Base-by-base conservation (phyloP, 2,113 vertebrate species). In the Cathartes aura region DNA sequence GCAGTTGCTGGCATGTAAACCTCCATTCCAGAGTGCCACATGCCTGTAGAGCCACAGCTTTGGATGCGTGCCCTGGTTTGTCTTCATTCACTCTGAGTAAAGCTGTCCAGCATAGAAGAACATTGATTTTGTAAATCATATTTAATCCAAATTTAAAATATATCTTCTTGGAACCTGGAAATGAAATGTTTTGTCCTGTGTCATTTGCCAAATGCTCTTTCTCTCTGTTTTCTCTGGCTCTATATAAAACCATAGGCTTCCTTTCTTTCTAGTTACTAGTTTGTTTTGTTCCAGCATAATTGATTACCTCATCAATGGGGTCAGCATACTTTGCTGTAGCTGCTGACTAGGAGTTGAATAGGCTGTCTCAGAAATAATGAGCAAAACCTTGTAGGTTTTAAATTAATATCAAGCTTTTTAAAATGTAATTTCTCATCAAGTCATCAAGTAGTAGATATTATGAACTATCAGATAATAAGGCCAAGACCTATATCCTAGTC, bases 241-340 rank as follows among this genome's bases (percentile, higher is more conserved):
- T 78, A 4, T 88, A 17, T 53, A 78, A 93, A 91, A 73, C n/a
- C 82, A 63, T 91, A 80, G 91, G 58, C 40, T 96, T 80, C 47
- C 59, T 93, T 88, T 93, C 87, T 68, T 91, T 93, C 38, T 60
- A 50, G 76, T 66, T 90, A 43, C 21, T 5, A 66, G 74, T 97
- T 97, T 97, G 91, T 96, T 97, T 90, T 96, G 78, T 93, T 91
- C 50, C 71, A 91, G 78, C 81, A 81, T 95, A 97, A 97, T 91
- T 97, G 94, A 97, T 97, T 97, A 94, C 89, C 71, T 96, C 94
- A 96, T 96, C 97, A 97, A 20, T 96, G 89, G 82, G 95, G 94
- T 96, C 95, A 95, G 78, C 4, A 7, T 87, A 38, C 87, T 96
- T 93, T 90, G 84, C 89, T 93, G 96, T 93, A 76, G 87, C 81